Base-by-base conservation (phyloP, 1,140 invertebrate species). In the Laupala kohalensis region DNA sequence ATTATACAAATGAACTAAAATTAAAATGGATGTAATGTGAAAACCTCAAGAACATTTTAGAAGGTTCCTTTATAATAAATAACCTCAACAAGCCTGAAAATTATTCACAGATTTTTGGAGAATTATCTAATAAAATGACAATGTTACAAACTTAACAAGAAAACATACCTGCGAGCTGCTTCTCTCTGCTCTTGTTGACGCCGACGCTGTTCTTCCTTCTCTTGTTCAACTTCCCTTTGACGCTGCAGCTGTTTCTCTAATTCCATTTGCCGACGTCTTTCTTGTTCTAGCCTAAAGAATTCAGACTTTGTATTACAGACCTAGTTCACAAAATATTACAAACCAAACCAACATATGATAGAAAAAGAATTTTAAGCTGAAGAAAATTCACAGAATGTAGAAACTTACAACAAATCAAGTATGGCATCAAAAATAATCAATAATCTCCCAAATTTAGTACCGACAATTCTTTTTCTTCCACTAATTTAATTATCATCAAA, bases 201-300 rank as follows among this genome's bases (percentile, higher is more conserved):
- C 78, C 86, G 88, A 69, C 90, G 82, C 78, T 92, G 88, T 77
- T 90, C 89, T 77, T 89, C 87, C 76, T 85, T 86, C 74, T 86
- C 82, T 72, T 86, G 83, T 80, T 95, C 92, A 69, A 91, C 82
- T 81, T 96, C 92, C 77, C 91, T 86, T 80, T 96, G 93, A 77
- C 88, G 86, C 75, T 92, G 86, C 78, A 95, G 83, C 81, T 96
- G 92, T 75, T 86, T 86, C 76, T 93, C 90, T 72, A 88, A 79
- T 80, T 89, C 87, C 73, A 84, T 84, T 75, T 91, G 89, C 71
- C 89, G 83, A 64, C 86, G 83, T 75, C 85, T 78, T 78, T 89
- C 88, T 76, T 88, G 86, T 74, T 89, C 87, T 75, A 85, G 78
- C 74, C 87, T 83, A 72, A 23, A 73, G 26, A 23, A 6, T 23